Evolutionary conservation across 2,113 vertebrate genomes (phyloP), one percentile per base, ranked within the genome.

Genomic region (Peromyscus leucopus): DNA sequence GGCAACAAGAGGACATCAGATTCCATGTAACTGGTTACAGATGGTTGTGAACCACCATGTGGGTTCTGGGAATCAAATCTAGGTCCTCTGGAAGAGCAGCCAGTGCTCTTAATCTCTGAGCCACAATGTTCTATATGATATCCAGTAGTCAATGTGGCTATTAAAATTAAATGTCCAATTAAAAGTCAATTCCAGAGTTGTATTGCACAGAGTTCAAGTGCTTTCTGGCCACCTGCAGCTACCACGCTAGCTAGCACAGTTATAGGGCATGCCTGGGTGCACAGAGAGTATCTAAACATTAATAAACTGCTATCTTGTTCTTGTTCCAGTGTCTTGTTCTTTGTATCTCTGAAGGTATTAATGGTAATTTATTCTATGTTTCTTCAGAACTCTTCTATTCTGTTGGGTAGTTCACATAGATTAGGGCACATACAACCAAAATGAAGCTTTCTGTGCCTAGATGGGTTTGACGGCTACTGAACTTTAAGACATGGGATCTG

Each of bases 91-190:
- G 71, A 39, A 21, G 71, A 74, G 71, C 19, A 74, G 71, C 19
- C n/a, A 74, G n/a, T 39, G n/a, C n/a, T 74, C 71, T 74, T 39
- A 74, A 74, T n/a, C 36, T 10, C 36, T 39, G n/a, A 74, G 19
- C 15, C 93, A 22, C 78, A 33, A 9, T 94, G 9, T 78, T 26
- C 12, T 46, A 10, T 28, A n/a, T 93, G 83, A 22, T 88, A 71
- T 74, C 71, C 36, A 39, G 36, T 74, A 74, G 19, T 74, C 19
- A 10, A 39, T 22, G n/a, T 74, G 71, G 19, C 71, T n/a, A 22
- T 63, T 85, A 90, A 93, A 90, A 89, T 76, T 48, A 91, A 89
- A 55, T 83, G 28, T 33, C 6, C 79, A 84, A 65, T 67, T 63
- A 67, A 79, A 95, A 57, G 63, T 91, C 42, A 65, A 28, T 74